Conservation (phyloP, 2,888 invertebrate species). For the Cosmorhoe ocellata region DNA sequence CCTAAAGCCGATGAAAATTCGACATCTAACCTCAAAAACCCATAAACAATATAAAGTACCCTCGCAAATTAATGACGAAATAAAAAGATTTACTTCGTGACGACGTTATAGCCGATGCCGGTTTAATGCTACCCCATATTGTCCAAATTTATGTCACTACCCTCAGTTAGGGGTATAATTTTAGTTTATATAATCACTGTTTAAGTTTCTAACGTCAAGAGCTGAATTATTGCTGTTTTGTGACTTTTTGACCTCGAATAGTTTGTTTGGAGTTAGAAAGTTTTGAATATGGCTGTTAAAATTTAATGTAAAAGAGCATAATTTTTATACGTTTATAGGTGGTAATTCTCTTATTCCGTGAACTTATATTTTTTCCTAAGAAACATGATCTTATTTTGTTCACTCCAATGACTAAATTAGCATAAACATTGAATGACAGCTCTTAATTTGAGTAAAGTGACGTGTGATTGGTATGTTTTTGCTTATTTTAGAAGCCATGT, state of each 20-base stretch:
- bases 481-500: too few relatives aligned
- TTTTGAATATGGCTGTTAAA: neutral
- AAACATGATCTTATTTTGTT: too few relatives aligned
- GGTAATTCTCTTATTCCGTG: too few relatives aligned
- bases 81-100: constrained; percentile 34
- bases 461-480: too few relatives aligned
- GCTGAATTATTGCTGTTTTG: constrained; percentile 24
- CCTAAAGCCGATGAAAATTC: constrained; percentile 7
- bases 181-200: constrained; percentile 35
- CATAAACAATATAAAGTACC: constrained; percentile 23
- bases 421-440: too few relatives aligned
- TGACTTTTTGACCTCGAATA: constrained; percentile 26
- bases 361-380: too few relatives aligned
- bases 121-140: constrained; percentile 33
- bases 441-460: too few relatives aligned
- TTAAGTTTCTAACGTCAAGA: constrained; percentile 29
- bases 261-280: constrained; percentile 13
- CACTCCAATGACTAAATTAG: too few relatives aligned
- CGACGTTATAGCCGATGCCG: constrained; percentile 29
- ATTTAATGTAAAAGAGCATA: too few relatives aligned
- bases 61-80: constrained; percentile 29
- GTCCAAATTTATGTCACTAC: constrained; percentile 33
- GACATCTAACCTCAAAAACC: constrained; percentile 4
- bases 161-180: constrained; percentile 31
- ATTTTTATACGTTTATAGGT: too few relatives aligned